A percentile compares a stretch with the other conserved stretches of the same genome.
Evolutionary conservation across 2,888 invertebrate genomes (phyloP).

Genomic region (Pterostichus niger): DNA sequence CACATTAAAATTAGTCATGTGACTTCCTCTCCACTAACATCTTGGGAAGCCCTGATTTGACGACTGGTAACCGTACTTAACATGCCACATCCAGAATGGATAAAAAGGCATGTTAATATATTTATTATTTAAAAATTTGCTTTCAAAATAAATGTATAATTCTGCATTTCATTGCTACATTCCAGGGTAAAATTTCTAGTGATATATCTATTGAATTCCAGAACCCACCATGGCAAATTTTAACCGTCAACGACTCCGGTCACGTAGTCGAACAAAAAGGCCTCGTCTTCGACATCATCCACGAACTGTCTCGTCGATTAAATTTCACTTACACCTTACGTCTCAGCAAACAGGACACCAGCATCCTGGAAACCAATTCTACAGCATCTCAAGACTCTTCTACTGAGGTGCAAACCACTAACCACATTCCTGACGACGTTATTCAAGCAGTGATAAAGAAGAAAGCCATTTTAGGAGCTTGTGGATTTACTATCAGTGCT

Average conservation of each 20-base stretch:
- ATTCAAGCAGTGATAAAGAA: slow-evolving; percentile 78
- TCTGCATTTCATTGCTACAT: too few relatives aligned
- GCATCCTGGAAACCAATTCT: slow-evolving; percentile 8
- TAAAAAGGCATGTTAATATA: too few relatives aligned
- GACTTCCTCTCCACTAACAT: too few relatives aligned
- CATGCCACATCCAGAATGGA: too few relatives aligned
- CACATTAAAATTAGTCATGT: too few relatives aligned
- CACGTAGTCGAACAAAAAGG: slow-evolving; percentile 82
- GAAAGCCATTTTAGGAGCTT: slow-evolving; percentile 81
- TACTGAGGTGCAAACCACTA: slow-evolving; percentile 71
- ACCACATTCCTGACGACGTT: slow-evolving; percentile 75
- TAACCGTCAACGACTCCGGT: slow-evolving; percentile 81
- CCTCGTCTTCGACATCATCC: slow-evolving; percentile 88
- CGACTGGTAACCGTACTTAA: too few relatives aligned
- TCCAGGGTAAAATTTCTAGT: too few relatives aligned
- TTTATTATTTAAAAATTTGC: too few relatives aligned
- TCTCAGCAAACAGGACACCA: slow-evolving; percentile 69
- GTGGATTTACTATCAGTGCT: slow-evolving; percentile 81
- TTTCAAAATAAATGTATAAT: too few relatives aligned
- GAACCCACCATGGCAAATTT: slow-evolving; percentile 94
- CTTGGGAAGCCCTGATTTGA: too few relatives aligned
- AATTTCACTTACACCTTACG: slow-evolving; percentile 87
- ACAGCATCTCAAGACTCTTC: slow-evolving; percentile 69
- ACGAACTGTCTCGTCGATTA: slow-evolving; percentile 86
- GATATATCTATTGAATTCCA: slow-evolving; percentile 75